These are phyloP conservation scores for Hycleus phaleratus DNA, from an alignment of 1,140 invertebrate species.

Conservation along the genomic window DNA sequence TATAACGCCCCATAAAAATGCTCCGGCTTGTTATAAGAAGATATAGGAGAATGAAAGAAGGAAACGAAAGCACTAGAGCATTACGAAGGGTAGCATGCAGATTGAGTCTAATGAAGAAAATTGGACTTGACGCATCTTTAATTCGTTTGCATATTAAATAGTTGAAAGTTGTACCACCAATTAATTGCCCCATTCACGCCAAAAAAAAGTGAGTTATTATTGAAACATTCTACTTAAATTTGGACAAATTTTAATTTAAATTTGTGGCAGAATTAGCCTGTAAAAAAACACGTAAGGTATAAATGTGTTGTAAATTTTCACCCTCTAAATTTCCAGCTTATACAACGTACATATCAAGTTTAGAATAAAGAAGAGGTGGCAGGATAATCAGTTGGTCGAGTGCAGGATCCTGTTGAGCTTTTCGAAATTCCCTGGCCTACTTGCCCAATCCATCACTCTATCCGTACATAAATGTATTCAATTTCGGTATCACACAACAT, in stretches of 20 bases:
- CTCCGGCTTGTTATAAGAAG: conserved; percentile 10
- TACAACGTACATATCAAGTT: conserved; percentile 7
- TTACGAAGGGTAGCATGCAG: conserved; percentile 31
- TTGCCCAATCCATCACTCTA: conserved; percentile 43
- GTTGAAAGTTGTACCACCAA: neutral
- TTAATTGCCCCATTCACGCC: too few species aligned
- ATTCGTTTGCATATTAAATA: conserved; percentile 25
- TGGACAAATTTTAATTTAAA: too few species aligned
- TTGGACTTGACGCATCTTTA: conserved; percentile 39
- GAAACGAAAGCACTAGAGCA: conserved; percentile 25
- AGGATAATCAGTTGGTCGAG: conserved; percentile 39
- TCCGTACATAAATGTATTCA: conserved; percentile 12
- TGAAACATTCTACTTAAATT: too few species aligned
- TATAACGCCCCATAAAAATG: conserved; percentile 36
- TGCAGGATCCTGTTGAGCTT: conserved; percentile 43
- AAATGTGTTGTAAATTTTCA: too few species aligned
- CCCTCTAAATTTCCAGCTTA: conserved; percentile 3
- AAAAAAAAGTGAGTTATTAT: too few species aligned
- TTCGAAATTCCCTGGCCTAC: conserved; percentile 41
- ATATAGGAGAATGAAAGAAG: conserved; percentile 14
- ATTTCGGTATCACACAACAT: neutral
- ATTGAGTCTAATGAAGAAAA: conserved; percentile 38
- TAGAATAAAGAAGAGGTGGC: conserved; percentile 24
- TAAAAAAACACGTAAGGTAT: too few species aligned
- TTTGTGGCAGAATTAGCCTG: too few species aligned